Base-by-base conservation (phyloP, 2,113 vertebrate species). In the Chamaea fasciata region DNA sequence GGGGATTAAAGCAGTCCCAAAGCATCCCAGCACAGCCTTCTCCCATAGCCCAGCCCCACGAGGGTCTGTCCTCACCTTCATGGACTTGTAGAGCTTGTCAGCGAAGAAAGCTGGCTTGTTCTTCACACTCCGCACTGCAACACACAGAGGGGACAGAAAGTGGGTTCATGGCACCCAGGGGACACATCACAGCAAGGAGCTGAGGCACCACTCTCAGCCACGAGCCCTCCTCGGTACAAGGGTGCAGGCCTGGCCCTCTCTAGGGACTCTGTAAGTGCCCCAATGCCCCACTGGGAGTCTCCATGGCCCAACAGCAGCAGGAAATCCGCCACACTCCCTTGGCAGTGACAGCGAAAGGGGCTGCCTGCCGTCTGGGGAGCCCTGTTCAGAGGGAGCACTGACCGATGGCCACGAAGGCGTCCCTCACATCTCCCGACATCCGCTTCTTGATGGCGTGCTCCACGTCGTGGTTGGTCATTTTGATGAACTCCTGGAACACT, bases 401-500 rank as follows among this genome's bases (percentile, higher is more conserved):
- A 99, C 99, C 99, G 20, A 99, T 99, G 83, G 98, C 99, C 96
- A 98, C 97, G 63, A 99, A 98, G 7, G 98, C 98, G 0, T 99
- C 98, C 95, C 97, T 98, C 63, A 99, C 98, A 0, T 99, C 99
- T 42, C 99, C 99, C 0, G 99, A 99, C 98, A 99, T 99, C 79
- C 99, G 98, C 93, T 99, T 99, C 97, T 98, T 99, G 97, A 99
- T 99, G 94, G 98, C 97, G 3, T 99, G 99, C 71, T 99, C 99
- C 75, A 99, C 98, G 4, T 99, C 99, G 2, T 99, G 99, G 97
- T 99, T 99, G 95, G 98, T 98, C 97, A 97, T 98, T 96, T 97
- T 99, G 95, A 99, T 98, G 91, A 99, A 99, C 82, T 99, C 99
- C 97, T 99, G 99, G 92, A 99, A 99, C 71, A 99, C 99, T 99